A percentile compares a stretch with the other conserved stretches of the same genome.
phyloP scores from a whole-genome alignment of 2,113 vertebrate species.

The Polyodon spathula region DNA sequence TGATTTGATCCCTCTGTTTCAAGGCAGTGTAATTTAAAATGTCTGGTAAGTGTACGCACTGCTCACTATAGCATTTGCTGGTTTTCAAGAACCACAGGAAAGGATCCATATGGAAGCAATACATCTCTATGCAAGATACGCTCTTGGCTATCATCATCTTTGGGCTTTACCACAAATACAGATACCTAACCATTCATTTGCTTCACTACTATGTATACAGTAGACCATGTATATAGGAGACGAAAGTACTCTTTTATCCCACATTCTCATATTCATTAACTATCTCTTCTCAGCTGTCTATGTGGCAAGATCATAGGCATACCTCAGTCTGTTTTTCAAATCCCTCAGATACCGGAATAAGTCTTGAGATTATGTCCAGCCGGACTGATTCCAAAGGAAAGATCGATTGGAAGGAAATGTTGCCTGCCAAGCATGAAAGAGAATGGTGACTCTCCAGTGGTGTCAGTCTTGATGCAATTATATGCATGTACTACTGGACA shows the following conservation, averaged over 20 bases:
- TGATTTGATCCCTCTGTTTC: too few relatives aligned
- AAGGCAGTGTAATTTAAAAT: too few relatives aligned
- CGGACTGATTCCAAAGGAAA: neutral
- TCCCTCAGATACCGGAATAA: neutral
- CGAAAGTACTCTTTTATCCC: neutral
- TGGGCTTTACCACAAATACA: neutral
- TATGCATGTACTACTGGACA: too few relatives aligned
- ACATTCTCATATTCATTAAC: neutral
- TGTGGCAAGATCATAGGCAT: neutral
- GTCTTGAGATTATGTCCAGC: neutral
- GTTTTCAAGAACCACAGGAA: neutral
- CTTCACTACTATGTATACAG: neutral
- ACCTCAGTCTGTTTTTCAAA: too few relatives aligned
- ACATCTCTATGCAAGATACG: neutral
- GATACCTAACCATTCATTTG: neutral
- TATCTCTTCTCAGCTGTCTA: neutral
- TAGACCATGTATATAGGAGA: neutral
- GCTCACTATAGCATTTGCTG: neutral
- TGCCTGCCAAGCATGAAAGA: neutral
- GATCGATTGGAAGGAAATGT: neutral
- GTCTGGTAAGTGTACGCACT: too few relatives aligned
- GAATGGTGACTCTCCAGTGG: neutral
- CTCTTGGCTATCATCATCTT: neutral
- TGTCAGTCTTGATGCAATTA: neutral
- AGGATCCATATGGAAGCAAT: neutral